These are phyloP conservation scores for Tanytarsus gracilentus DNA, from an alignment of 2,888 invertebrate genomes.

Conservation along the genomic window DNA sequence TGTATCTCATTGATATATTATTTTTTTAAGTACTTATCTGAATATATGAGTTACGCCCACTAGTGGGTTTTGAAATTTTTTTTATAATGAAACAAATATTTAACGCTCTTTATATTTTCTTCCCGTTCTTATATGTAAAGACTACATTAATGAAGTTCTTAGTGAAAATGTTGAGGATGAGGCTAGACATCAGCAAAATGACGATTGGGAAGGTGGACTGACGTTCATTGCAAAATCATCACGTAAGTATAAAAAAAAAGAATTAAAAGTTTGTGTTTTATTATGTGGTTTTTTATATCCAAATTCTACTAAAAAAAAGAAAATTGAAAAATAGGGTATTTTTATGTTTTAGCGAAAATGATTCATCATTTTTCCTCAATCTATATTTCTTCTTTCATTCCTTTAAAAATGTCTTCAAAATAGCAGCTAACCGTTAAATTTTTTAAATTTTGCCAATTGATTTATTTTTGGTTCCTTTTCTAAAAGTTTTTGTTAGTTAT, in stretches of 20 bases:
- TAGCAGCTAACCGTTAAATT: too few relatives aligned
- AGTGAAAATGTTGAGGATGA: slow-evolving; percentile 53
- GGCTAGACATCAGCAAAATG: slow-evolving; percentile 44
- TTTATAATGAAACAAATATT: too few relatives aligned
- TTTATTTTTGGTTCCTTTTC: too few relatives aligned
- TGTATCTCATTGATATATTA: too few relatives aligned
- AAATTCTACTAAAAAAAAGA: background rate
- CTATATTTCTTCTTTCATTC: too few relatives aligned
- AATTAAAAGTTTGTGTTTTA: background rate
- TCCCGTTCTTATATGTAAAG: slow-evolving; percentile 43
- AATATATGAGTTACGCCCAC: too few relatives aligned
- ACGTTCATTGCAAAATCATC: slow-evolving; percentile 83
- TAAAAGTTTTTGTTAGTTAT: too few relatives aligned
- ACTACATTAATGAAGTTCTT: slow-evolving; percentile 77
- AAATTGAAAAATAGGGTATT: background rate
- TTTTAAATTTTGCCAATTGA: too few relatives aligned
- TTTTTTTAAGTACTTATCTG: too few relatives aligned
- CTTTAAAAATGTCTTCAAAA: too few relatives aligned
- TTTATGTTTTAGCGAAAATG: background rate
- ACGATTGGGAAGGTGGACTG: slow-evolving; percentile 79
- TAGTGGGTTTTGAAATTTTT: too few relatives aligned
- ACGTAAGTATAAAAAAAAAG: slow-evolving; percentile 53
- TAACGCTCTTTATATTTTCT: background rate
- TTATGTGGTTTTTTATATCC: too few relatives aligned
- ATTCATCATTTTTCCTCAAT: background rate